These are phyloP conservation scores for Prunella strophiata DNA, from an alignment of 2,797 vertebrate genomes.

Conservation along the genomic window DNA sequence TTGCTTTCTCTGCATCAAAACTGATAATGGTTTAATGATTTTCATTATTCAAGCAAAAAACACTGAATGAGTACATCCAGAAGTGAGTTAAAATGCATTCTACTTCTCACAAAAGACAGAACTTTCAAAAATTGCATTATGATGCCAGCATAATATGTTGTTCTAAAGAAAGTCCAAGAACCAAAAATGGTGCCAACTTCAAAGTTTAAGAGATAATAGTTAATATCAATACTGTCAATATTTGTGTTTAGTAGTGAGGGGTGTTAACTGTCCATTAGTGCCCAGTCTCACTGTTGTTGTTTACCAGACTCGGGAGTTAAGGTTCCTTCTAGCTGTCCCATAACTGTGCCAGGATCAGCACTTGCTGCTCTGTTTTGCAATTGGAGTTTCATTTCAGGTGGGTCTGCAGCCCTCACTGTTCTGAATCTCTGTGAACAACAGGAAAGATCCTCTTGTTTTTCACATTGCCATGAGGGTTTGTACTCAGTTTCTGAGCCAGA, in stretches of 20 bases:
- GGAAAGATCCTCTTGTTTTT: not conserved
- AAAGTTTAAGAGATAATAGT: not conserved
- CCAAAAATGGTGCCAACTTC: not conserved
- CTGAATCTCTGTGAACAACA: not conserved
- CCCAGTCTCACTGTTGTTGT: not conserved
- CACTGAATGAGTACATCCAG: not conserved
- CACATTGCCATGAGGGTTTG: rapidly evolving
- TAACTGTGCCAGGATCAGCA: not conserved
- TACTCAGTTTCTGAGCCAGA: not conserved
- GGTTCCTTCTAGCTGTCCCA: not conserved
- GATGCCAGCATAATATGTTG: not conserved
- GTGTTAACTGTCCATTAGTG: not conserved
- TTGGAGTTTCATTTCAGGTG: not conserved
- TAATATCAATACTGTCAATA: not conserved
- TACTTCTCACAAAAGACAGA: not conserved
- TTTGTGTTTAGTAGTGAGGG: not conserved
- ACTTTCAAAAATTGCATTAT: not conserved
- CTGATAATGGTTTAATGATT: not conserved
- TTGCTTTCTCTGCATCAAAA: not conserved
- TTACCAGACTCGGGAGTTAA: not conserved
- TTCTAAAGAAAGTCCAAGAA: not conserved
- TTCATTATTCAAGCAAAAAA: not conserved
- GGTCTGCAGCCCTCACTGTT: not conserved
- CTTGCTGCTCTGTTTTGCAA: rapidly evolving
- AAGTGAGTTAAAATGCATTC: not conserved